Evolutionary conservation across 1,140 invertebrate genomes (phyloP).

Genomic region (Platyscapa corneri): DNA sequence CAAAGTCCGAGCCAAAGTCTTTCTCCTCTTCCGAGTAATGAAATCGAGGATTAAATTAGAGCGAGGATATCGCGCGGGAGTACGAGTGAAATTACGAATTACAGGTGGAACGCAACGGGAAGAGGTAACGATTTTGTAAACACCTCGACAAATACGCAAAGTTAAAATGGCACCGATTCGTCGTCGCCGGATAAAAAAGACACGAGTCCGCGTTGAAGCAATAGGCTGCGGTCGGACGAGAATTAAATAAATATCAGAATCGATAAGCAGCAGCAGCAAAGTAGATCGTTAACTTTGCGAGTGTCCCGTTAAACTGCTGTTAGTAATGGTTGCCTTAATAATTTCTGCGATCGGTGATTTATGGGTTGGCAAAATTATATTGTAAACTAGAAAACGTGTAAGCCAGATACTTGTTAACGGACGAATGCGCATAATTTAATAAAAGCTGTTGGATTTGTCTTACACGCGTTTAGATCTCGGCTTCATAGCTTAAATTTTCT

Average conservation of each 20-base stretch:
- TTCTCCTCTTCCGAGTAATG: too few relatives aligned
- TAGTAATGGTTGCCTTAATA: neutral
- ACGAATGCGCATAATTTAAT: neutral
- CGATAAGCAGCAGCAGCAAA: neutral
- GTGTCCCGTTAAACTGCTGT: neutral
- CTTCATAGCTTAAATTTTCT: neutral
- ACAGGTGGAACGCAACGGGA: too few relatives aligned
- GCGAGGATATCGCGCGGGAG: too few relatives aligned
- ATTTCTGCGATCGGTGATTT: neutral
- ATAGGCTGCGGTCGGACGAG: too few relatives aligned
- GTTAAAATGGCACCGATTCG: too few relatives aligned
- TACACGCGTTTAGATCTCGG: neutral
- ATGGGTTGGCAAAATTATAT: neutral
- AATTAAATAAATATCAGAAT: neutral
- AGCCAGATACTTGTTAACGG: neutral
- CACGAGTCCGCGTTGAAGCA: too few relatives aligned
- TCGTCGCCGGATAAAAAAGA: too few relatives aligned
- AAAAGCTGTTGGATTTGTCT: neutral
- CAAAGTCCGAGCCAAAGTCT: too few relatives aligned
- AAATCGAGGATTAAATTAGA: too few relatives aligned
- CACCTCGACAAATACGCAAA: too few relatives aligned
- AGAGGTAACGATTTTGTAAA: too few relatives aligned
- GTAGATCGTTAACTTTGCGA: neutral
- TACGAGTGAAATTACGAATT: too few relatives aligned
- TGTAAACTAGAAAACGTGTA: neutral